Evolutionary conservation across 2,113 vertebrate species (phyloP), one percentile per base, ranked within the genome.

Genomic region (Atherinomorus stipes): DNA sequence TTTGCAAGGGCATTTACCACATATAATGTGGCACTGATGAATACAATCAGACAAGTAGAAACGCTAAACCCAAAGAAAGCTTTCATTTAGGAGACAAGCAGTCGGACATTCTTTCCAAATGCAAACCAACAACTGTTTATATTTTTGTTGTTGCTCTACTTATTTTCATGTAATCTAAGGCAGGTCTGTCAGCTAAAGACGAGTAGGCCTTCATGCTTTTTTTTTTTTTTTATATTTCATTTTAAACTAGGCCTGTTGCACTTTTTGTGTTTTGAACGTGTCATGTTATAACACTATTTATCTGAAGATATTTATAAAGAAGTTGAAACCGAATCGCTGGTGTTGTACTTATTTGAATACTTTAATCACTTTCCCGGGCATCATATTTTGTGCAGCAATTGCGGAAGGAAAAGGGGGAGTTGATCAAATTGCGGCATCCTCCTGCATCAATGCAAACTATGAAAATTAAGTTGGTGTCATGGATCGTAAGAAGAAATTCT

Each of bases 251-350:
- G 84, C 81, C 84, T 84, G 87, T 87, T 81, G 87, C 90, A 88
- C 88, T 85, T 88, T 78, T 85, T 52, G 44, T 86, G 66, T 88
- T 77, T 85, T 87, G 45, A 72, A 85, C 77, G 84, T 86, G 83
- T 84, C 58, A 85, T 89, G 87, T 91, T 85, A 87, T 85, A 89
- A 84, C 66, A 73, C 62, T 89, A 88, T 93, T 85, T 89, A 92
- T 88, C 85, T 89, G 75, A 82, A 89, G 81, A 93, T 83, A 91
- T 93, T 92, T 91, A 93, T 92, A 92, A 92, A 92, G 88, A 85
- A 91, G 61, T 78, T 85, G 65, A 85, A 91, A 81, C 63, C 15
- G 34, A 70, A 79, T 51, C 37, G 38, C 59, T 69, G 54, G 23
- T 83, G 80, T 83, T 66, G 73, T 65, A 79, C 13, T 86, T 85